Conservation (phyloP, 2,888 invertebrate genomes). For the Polydrusus pterygomalis region DNA sequence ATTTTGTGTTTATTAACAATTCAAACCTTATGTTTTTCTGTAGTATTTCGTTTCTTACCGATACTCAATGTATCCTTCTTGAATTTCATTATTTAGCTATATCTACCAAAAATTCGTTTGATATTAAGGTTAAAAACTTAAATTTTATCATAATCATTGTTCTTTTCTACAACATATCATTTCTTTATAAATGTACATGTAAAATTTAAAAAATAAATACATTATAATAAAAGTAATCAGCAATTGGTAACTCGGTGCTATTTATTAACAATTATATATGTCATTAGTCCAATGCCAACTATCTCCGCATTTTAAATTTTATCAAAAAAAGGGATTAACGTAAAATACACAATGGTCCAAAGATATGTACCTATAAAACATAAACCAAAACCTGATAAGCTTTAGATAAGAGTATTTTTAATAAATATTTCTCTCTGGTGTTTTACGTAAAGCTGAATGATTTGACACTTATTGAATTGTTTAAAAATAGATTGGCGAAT, state of each 20-base stretch:
- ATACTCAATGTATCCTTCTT: too few relatives aligned
- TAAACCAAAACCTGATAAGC: constrained; percentile 24
- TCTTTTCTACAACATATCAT: too few relatives aligned
- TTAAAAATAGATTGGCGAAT: constrained; percentile 4
- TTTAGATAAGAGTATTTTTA: constrained; percentile 6
- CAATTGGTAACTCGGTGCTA: neutral
- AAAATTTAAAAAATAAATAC: too few relatives aligned
- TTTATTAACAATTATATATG: neutral
- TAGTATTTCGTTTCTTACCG: too few relatives aligned
- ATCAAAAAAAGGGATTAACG: constrained; percentile 9
- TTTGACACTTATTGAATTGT: constrained; percentile 1
- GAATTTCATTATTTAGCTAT: too few relatives aligned
- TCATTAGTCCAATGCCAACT: neutral
- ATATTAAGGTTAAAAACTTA: too few relatives aligned
- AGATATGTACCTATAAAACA: constrained; percentile 16
- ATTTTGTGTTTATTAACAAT: too few relatives aligned
- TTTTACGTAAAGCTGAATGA: constrained; percentile 23
- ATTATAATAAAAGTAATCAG: neutral
- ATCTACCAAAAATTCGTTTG: too few relatives aligned
- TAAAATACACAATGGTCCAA: constrained; percentile 9
- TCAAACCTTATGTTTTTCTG: too few relatives aligned
- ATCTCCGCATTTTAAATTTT: neutral
- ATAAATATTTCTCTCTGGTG: constrained; percentile 4
- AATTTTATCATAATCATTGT: too few relatives aligned
- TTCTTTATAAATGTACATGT: too few relatives aligned